phyloP scores from a whole-genome alignment of 2,888 invertebrate genomes.

The Lordiphosa fenestrarum region DNA sequence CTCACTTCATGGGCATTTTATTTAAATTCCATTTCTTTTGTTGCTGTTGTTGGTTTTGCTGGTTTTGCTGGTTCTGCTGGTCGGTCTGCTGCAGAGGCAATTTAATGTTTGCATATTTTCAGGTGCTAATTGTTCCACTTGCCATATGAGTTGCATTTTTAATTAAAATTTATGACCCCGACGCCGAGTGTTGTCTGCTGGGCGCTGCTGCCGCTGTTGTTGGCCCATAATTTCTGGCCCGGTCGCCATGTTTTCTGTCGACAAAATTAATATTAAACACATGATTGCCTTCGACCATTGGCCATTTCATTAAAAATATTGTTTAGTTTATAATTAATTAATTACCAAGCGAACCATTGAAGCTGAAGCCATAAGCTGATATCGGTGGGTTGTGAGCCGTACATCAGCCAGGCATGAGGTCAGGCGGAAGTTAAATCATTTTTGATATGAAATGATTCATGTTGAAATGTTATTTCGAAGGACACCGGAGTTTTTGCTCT shows the following conservation, averaged over 20 bases:
- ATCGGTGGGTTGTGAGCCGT: constrained; percentile 16
- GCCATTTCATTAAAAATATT: constrained; percentile 71
- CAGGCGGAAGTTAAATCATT: no score
- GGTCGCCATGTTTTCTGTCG: constrained; percentile 66
- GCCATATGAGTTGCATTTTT: constrained; percentile 79
- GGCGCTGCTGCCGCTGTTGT: background rate
- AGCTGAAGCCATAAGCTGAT: constrained; percentile 33
- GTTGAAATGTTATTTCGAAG: no score
- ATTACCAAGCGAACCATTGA: constrained; percentile 50
- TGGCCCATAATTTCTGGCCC: constrained; percentile 33
- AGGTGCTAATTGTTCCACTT: constrained; percentile 80
- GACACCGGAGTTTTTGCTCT: no score
- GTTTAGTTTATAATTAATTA: constrained; percentile 73
- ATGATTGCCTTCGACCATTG: constrained; percentile 73
- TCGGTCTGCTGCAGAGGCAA: constrained; percentile 58
- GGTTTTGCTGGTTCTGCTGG: constrained; percentile 25
- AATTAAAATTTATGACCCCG: constrained; percentile 75
- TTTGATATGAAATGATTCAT: no score
- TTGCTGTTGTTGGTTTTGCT: constrained; percentile 28
- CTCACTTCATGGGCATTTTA: constrained; percentile 40
- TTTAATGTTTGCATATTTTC: constrained; percentile 80
- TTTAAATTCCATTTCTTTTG: constrained; percentile 57
- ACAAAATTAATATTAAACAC: constrained; percentile 73
- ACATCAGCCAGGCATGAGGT: constrained; percentile 3
- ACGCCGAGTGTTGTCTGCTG: constrained; percentile 4